Base-by-base conservation (phyloP, 2,888 invertebrate species). In the Eilema caniola region DNA sequence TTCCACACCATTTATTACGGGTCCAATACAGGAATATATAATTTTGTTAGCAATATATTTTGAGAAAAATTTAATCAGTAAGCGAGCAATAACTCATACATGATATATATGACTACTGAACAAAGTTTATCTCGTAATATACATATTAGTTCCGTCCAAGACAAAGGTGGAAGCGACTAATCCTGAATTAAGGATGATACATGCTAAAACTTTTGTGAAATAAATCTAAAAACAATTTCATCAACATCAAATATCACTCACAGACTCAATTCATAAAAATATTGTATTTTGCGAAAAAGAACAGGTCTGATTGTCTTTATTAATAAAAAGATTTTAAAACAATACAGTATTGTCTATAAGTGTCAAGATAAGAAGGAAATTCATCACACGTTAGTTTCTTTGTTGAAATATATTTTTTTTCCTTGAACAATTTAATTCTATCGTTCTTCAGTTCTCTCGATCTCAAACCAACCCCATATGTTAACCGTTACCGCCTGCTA, bases 41-140 rank as follows among this genome's bases (percentile, higher is more conserved):
- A 73, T 80, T 80, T 80, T 76, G 80, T 76, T 71, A 73, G 82
- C 76, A 81, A 76, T 78, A 86, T 85, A 83, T 86, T 84, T 85
- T 79, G 77, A 81, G 84, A 87, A 88, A 86, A 87, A 88, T 84
- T 85, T 89, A 87, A 89, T 90, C 91, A 90, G 88, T 86, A 86
- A 88, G 85, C 88, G 83, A 81, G 87, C 85, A 80, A 89, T 92
- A 92, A 91, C 86, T 93, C 89, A 87, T 82, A 80, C 84, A 84
- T 86, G 88, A 90, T 89, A 91, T 92, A 90, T 92, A 91, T 90
- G 90, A 87, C 88, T 88, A 86, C 87, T 85, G 93, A 89, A 90
- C 90, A 90, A 92, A 93, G 91, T 92, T 92, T 90, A 91, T 92
- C 89, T 90, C 87, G 86, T 88, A 85, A 86, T 84, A 84, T 84